Evolutionary conservation across 1,140 invertebrate species (phyloP), one percentile per base, ranked within the genome.

Genomic region (Lepidotrigona ventralis): DNA sequence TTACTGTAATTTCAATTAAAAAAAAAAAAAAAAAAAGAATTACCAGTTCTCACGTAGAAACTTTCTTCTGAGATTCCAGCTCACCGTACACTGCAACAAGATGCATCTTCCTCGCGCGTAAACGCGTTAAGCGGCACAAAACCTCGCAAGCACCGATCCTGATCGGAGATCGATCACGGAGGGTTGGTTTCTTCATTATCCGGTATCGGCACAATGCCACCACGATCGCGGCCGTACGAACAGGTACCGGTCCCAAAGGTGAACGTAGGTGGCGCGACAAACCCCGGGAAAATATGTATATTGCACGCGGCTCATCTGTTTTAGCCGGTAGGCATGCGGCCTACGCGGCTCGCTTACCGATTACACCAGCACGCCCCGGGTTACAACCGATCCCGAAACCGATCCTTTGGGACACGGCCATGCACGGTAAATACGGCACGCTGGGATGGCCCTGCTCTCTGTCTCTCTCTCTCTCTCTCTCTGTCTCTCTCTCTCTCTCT

Each of bases 281-380:
- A 74, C 84, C 85, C 60, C 56, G 77, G 51, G 87, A 85, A 90
- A 90, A 90, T 90, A 90, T 89, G 87, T 86, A 68, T 84, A 68
- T 84, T 73, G 76, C 72, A 83, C 56, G 81, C 86, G 80, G 77
- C 85, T 89, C 85, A 87, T 86, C 85, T 86, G 85, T 84, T 89
- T 81, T 86, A 81, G 66, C 80, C 74, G 71, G 39, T 46, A 56
- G 82, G 81, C 78, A 84, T 74, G 84, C 80, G 78, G 72, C 54
- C 23, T 46, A 23, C 39, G 33, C 56, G 26, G 14, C 29, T 33
- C 26, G 54, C 68, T 39, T 56, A 58, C 68, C 82, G 76, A 83
- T 83, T 83, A 81, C 78, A 75, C 39, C 46, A 19, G 15, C 77
- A 17, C 29, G 23, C 26, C 80, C 39, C 66, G 39, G 69, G 84